Percentiles rank a stretch among this genome's conserved stretches.
Evolutionary conservation across 2,113 vertebrate species (phyloP).

Genomic region (Laticauda colubrina): DNA sequence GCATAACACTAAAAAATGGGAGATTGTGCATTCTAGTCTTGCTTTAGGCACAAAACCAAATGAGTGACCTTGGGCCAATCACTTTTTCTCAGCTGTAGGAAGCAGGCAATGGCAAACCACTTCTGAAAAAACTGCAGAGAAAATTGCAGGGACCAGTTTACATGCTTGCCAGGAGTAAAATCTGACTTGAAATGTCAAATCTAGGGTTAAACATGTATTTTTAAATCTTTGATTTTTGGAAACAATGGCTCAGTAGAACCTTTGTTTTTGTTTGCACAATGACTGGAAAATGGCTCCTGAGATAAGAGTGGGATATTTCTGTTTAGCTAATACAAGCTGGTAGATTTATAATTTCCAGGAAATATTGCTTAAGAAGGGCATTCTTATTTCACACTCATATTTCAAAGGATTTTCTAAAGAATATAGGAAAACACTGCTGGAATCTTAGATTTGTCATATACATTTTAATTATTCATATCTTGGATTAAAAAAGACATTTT

Average conservation of each 20-base stretch:
- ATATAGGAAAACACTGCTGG: not conserved
- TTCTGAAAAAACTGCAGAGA: not conserved
- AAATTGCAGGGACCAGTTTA: not conserved
- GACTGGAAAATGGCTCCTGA: not conserved
- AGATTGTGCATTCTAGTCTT: not conserved
- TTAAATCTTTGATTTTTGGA: not conserved
- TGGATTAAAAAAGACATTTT: not conserved
- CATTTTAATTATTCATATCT: not conserved
- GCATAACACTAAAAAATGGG: not conserved
- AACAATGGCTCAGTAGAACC: not conserved
- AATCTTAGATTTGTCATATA: not conserved
- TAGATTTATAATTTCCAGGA: not conserved
- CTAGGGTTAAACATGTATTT: not conserved
- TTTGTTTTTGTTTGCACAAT: not conserved
- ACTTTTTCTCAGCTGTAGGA: not conserved
- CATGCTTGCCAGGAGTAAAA: not conserved
- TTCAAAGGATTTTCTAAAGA: not conserved
- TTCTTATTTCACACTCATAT: fast-evolving
- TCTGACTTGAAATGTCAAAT: not conserved
- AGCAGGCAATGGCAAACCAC: not conserved
- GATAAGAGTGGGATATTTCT: not conserved
- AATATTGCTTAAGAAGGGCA: not conserved
- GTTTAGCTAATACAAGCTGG: not conserved
- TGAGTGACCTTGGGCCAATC: not conserved
- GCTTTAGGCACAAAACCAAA: not conserved